Percentiles rank a stretch among this genome's conserved stretches.
phyloP scores from a whole-genome alignment of 2,113 vertebrate species.

The Ploceus nigricollis region DNA sequence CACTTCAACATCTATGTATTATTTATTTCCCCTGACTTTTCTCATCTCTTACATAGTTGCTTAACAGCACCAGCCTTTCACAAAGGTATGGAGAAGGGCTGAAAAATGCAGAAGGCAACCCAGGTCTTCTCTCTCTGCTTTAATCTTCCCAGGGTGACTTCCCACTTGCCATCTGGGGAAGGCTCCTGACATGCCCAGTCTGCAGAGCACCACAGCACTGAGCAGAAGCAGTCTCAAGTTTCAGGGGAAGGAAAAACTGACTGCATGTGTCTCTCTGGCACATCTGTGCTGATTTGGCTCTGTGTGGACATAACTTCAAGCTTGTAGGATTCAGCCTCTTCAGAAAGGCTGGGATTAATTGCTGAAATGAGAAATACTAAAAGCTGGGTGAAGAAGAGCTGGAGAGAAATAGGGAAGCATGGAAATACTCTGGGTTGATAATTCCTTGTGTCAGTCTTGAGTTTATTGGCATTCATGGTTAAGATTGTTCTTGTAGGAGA shows the following conservation, averaged over 20 bases:
- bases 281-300: conserved; percentile 25
- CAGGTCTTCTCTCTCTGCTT: not conserved
- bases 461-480: not conserved
- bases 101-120: not conserved
- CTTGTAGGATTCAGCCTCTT: not conserved
- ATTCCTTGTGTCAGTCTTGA: not conserved
- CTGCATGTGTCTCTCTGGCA: not conserved
- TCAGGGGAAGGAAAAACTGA: not conserved
- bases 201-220: not conserved
- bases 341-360: not conserved
- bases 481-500: not conserved
- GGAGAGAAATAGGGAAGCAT: not conserved
- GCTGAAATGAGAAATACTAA: not conserved
- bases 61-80: not conserved
- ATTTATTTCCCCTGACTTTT: conserved; percentile 3
- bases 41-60: not conserved
- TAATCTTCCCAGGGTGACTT: not conserved
- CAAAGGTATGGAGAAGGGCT: not conserved
- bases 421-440: not conserved
- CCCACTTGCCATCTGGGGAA: not conserved
- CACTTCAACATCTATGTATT: not conserved
- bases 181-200: not conserved
- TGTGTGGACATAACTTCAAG: not conserved
- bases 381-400: not conserved
- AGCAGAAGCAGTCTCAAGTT: not conserved